These are phyloP conservation scores for Microplitis mediator DNA, from an alignment of 1,140 invertebrate species.

Conservation along the genomic window DNA sequence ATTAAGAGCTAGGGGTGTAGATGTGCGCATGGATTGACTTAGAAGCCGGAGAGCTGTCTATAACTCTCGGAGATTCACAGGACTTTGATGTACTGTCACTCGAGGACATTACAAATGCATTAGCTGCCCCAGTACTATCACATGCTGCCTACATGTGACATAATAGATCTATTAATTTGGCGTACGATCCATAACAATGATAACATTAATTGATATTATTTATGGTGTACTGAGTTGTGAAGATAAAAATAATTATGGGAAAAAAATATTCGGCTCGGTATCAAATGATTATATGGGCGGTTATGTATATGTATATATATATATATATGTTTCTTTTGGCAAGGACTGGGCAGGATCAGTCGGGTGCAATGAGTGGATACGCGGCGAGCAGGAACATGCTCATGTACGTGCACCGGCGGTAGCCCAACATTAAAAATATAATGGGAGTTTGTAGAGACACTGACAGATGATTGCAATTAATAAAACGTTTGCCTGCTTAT, in stretches of 20 bases:
- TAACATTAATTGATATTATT: background rate
- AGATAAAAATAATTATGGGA: background rate
- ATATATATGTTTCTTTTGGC: too few relatives aligned
- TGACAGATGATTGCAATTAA: conserved; percentile 59
- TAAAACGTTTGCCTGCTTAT: conserved; percentile 58
- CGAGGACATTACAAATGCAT: conserved; percentile 52
- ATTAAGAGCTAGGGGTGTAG: background rate
- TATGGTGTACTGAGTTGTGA: background rate
- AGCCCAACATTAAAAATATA: conserved; percentile 46
- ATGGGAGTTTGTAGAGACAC: conserved; percentile 47
- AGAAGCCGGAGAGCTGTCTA: conserved; percentile 26
- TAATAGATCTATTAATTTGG: background rate
- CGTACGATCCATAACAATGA: background rate
- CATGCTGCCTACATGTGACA: background rate
- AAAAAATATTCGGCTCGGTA: background rate
- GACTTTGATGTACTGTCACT: conserved; percentile 54
- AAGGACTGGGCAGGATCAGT: too few relatives aligned
- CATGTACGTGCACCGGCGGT: background rate
- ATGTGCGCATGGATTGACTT: background rate
- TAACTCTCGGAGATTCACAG: conserved; percentile 14
- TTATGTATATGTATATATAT: too few relatives aligned
- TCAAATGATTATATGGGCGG: background rate
- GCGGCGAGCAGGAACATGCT: too few relatives aligned
- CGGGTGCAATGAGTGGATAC: background rate
- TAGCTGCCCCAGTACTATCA: conserved; percentile 34